phyloP scores from a whole-genome alignment of 2,888 invertebrate genomes.

The Diarsia dahlii region DNA sequence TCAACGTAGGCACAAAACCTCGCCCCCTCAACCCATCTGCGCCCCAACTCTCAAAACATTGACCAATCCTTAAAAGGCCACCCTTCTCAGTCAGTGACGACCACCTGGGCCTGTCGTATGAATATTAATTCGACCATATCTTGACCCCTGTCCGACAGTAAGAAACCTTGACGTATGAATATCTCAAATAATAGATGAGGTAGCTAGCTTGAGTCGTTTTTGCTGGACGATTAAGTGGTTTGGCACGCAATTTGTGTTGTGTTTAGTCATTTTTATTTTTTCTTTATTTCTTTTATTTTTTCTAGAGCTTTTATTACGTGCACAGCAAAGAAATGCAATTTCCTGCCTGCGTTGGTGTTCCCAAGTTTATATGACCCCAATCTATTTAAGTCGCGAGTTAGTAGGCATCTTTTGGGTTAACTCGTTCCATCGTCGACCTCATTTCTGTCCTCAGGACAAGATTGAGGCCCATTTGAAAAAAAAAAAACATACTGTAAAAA shows the following conservation, averaged over 20 bases:
- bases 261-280: not conserved
- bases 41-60: slow-evolving; percentile 72
- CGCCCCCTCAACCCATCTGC: slow-evolving; percentile 35
- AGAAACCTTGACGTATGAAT: slow-evolving; percentile 88
- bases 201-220: slow-evolving; percentile 52
- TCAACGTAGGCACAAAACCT: slow-evolving; percentile 68
- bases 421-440: too few species aligned
- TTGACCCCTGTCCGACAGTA: slow-evolving; percentile 86
- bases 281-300: too few species aligned
- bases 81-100: slow-evolving; percentile 89
- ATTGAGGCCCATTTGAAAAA: too few species aligned
- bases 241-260: not conserved
- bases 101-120: slow-evolving; percentile 90
- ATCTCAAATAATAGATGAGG: slow-evolving; percentile 85
- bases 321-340: too few species aligned
- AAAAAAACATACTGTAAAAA: too few species aligned
- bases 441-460: too few species aligned
- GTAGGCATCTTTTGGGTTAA: too few species aligned
- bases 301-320: too few species aligned
- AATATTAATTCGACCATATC: slow-evolving; percentile 91
- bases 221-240: slow-evolving; percentile 49
- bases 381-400: too few species aligned
- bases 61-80: slow-evolving; percentile 87
- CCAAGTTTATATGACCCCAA: too few species aligned
- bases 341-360: too few species aligned